Percentiles rank a stretch among this genome's conserved stretches.
phyloP scores from a whole-genome alignment of 2,797 vertebrate species.

The Todus mexicanus region DNA sequence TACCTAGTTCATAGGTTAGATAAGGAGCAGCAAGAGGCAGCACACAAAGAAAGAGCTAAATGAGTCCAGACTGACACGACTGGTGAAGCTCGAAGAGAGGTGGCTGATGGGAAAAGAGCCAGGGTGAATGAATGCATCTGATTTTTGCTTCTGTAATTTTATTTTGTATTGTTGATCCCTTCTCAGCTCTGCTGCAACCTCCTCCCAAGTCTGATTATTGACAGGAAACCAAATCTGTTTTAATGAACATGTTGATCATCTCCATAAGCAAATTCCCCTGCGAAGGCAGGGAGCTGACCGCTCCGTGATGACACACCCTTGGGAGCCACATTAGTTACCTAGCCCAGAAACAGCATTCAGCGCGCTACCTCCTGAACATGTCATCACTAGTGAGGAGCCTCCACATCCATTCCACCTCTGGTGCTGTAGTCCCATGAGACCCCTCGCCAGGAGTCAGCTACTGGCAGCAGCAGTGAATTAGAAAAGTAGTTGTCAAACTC shows the following conservation, averaged over 20 bases:
- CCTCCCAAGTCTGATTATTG: background rate
- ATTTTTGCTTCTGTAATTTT: background rate
- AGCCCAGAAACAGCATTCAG: background rate
- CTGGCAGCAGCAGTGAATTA: background rate
- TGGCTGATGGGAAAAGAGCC: background rate
- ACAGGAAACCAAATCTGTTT: background rate
- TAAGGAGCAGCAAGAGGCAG: background rate
- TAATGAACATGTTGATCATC: background rate
- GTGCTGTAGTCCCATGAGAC: accelerated
- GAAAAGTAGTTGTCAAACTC: background rate
- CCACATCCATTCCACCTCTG: background rate
- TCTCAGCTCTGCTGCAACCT: background rate
- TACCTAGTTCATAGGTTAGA: background rate
- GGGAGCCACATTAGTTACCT: accelerated
- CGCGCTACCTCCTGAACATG: background rate
- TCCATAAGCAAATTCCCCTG: accelerated
- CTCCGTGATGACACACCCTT: background rate
- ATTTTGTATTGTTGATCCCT: background rate
- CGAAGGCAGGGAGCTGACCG: background rate
- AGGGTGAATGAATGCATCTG: background rate
- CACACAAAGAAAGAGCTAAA: background rate
- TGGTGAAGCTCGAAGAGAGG: background rate
- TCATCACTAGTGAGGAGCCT: background rate
- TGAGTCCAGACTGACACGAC: accelerated
- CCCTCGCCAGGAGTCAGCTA: background rate